phyloP scores from a whole-genome alignment of 2,113 vertebrate genomes.

The Mus pahari region DNA sequence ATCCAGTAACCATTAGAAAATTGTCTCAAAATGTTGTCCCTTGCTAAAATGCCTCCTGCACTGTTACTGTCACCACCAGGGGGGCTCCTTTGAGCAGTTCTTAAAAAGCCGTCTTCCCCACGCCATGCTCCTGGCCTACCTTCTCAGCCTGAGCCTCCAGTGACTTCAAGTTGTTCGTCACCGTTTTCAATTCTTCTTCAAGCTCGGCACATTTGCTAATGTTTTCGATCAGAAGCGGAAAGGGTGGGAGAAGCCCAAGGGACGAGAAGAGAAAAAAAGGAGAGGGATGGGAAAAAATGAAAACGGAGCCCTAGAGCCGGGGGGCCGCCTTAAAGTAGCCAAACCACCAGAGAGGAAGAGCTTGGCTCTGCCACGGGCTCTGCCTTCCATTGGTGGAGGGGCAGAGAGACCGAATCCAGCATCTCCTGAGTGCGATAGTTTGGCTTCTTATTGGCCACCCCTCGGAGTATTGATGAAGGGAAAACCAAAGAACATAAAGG shows the following conservation, averaged over 20 bases:
- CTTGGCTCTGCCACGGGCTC: constrained; percentile 22
- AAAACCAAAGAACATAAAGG: constrained; percentile 81
- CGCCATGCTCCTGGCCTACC: constrained; percentile 89
- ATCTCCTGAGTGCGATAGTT: constrained; percentile 67
- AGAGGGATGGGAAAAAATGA: constrained; percentile 87
- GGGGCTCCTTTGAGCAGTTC: constrained; percentile 10
- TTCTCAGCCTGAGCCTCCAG: constrained; percentile 99
- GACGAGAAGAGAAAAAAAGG: constrained; percentile 83
- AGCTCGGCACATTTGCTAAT: constrained; percentile 99
- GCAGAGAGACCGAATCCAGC: constrained; percentile 63
- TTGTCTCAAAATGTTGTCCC: constrained; percentile 20
- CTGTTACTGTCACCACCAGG: not conserved
- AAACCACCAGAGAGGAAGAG: constrained; percentile 78
- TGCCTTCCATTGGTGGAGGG: constrained; percentile 45
- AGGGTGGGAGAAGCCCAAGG: constrained; percentile 86
- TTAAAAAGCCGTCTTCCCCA: constrained; percentile 54
- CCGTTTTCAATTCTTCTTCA: constrained; percentile 99
- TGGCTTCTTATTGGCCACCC: constrained; percentile 86
- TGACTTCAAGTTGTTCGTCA: constrained; percentile 99
- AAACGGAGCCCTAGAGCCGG: constrained; percentile 88
- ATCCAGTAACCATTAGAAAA: not conserved
- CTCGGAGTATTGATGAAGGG: constrained; percentile 82
- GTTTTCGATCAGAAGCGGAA: constrained; percentile 90
- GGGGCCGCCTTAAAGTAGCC: constrained; percentile 87
- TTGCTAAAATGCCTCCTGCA: constrained; percentile 31